These are phyloP conservation scores for Tachystola acroxantha DNA, from an alignment of 2,888 invertebrate genomes.

Conservation along the genomic window DNA sequence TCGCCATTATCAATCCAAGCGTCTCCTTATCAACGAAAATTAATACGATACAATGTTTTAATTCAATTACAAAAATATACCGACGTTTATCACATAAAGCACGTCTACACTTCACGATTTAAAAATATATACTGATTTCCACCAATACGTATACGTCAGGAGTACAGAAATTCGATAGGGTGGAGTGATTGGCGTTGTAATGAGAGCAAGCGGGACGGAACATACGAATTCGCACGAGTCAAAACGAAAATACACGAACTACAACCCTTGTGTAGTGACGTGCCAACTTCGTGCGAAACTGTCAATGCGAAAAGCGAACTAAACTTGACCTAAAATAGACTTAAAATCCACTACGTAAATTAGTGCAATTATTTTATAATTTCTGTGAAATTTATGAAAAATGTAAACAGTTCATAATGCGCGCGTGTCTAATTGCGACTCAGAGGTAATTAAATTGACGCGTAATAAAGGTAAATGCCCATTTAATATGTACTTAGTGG, in stretches of 20 bases:
- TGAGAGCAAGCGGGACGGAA: constrained; percentile 34
- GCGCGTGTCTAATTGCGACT: too few relatives aligned
- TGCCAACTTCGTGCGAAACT: constrained; percentile 7
- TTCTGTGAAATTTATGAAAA: background rate
- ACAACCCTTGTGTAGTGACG: constrained; percentile 27
- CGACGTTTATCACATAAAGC: constrained; percentile 23
- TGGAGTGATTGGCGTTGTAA: constrained; percentile 26
- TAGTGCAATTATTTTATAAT: background rate
- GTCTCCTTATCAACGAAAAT: constrained; percentile 20
- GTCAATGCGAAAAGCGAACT: background rate
- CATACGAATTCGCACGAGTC: constrained; percentile 24
- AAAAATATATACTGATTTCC: constrained; percentile 59
- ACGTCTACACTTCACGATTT: constrained; percentile 46
- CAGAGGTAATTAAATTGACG: too few relatives aligned
- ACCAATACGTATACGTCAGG: constrained; percentile 20
- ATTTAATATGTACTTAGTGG: too few relatives aligned
- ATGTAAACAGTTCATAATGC: constrained; percentile 1
- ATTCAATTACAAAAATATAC: constrained; percentile 51
- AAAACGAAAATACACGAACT: constrained; percentile 30
- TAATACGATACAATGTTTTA: constrained; percentile 30
- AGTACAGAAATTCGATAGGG: constrained; percentile 63
- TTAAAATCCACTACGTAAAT: background rate
- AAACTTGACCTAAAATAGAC: constrained; percentile 5
- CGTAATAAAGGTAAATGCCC: too few relatives aligned
- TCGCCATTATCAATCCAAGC: constrained; percentile 48